Percentiles rank a stretch among this genome's conserved stretches.
These are phyloP conservation scores for Margarornis squamiger DNA, from an alignment of 2,797 vertebrate genomes.

Conservation along the genomic window DNA sequence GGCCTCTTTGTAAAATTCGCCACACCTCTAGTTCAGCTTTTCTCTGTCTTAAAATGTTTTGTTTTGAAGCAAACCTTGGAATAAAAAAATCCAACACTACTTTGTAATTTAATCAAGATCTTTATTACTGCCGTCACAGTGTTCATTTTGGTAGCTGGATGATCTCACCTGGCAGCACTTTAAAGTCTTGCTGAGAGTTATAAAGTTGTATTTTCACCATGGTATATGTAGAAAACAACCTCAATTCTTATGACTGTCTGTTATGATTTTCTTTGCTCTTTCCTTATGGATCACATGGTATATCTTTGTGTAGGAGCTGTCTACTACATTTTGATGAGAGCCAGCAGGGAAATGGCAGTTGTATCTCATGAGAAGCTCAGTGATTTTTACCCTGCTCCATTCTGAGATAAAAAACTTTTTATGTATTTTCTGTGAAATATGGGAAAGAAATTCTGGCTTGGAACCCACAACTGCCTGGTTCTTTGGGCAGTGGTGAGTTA, in stretches of 20 bases:
- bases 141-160: not conserved
- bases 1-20: not conserved
- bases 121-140: not conserved
- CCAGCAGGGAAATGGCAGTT: not conserved
- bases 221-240: not conserved
- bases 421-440: not conserved
- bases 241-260: not conserved
- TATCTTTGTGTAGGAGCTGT: not conserved
- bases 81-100: not conserved
- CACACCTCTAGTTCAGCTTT: not conserved
- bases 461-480: not conserved
- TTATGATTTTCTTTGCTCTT: not conserved
- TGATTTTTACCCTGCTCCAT: not conserved
- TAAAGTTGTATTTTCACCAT: not conserved
- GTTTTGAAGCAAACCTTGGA: not conserved
- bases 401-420: not conserved
- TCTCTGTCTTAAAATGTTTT: not conserved
- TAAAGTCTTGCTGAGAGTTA: not conserved
- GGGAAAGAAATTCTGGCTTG: not conserved
- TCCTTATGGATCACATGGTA: not conserved
- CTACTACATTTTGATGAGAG: not conserved
- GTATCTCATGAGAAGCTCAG: not conserved
- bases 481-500: not conserved
- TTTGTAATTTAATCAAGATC: not conserved
- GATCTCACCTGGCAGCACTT: not conserved